Evolutionary conservation across 2,113 vertebrate species (phyloP).

Genomic region (Carlito syrichta): DNA sequence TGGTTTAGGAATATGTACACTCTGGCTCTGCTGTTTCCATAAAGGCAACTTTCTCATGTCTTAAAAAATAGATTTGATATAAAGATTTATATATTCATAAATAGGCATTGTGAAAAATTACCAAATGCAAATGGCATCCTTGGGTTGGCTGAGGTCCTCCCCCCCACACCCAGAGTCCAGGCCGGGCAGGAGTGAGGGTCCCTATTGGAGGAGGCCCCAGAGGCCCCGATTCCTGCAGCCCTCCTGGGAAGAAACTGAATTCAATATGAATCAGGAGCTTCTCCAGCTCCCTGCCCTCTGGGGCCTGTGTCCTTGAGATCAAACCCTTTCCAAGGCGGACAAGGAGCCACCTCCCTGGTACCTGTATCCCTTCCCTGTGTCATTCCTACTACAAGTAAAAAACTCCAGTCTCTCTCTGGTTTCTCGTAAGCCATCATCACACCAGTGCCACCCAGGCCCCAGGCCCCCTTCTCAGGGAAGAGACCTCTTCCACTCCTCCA

Average conservation of each 20-base stretch:
- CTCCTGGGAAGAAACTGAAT: neutral
- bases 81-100: slow-evolving; percentile 67
- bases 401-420: neutral
- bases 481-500: too few species aligned
- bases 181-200: neutral
- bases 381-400: neutral
- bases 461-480: neutral
- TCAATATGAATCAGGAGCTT: slow-evolving; percentile 40
- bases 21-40: slow-evolving; percentile 61
- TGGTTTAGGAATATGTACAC: slow-evolving; percentile 38
- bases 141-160: neutral
- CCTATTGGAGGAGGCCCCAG: neutral
- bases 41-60: slow-evolving; percentile 56
- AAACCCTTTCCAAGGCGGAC: neutral
- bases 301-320: neutral
- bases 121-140: slow-evolving; percentile 16
- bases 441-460: neutral
- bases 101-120: slow-evolving; percentile 41
- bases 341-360: neutral
- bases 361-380: rapidly evolving
- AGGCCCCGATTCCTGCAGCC: neutral
- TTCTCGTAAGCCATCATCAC: neutral
- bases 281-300: neutral
- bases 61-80: slow-evolving; percentile 69
- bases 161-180: neutral